Evolutionary conservation across 2,888 invertebrate species (phyloP), one percentile per base, ranked within the genome.

Genomic region (Tipula confusa): DNA sequence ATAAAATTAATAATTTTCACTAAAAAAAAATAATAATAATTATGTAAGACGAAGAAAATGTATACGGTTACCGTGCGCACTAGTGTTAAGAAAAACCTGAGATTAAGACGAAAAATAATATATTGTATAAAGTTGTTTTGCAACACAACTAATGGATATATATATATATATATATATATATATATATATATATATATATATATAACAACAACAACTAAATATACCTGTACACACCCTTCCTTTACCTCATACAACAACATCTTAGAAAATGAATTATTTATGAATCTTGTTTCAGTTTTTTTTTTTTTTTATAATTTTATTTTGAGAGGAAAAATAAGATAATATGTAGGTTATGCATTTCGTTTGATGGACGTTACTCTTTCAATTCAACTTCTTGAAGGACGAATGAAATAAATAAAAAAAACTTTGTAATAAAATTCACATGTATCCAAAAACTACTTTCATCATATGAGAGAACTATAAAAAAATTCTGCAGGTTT

Each of bases 181-280:
- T 9, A 9, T 64, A 18, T 9, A 11, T 64, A 64, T 9, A 24
- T 64, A 24, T 24, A 24, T 64, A 9, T 24, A 9, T 24, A 9
- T 9, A 9, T 64, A 18, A n/a, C n/a, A n/a, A n/a, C n/a, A n/a
- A n/a, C n/a, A n/a, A n/a, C n/a, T 9, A 11, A 24, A 64, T 9
- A 24, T 64, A 24, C 24, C 24, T 18, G 64, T 64, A 11, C 64
- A 64, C 64, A 64, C 64, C 64, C 64, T 64, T 64, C 9, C 64
- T 64, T 64, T 64, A 64, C 64, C 64, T 64, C 64, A 64, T n/a
- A n/a, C n/a, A n/a, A n/a, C 64, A 64, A 64, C 64, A 64, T 64
- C 64, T 64, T 64, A 64, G 64, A 64, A 64, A 64, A 64, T 64
- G 64, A 64, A 64, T 64, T 64, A 64, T 64, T 64, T 64, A 64